Percentiles rank a stretch among this genome's conserved stretches.
These are phyloP conservation scores for Lasiommata megera DNA, from an alignment of 2,888 invertebrate species.

Conservation along the genomic window DNA sequence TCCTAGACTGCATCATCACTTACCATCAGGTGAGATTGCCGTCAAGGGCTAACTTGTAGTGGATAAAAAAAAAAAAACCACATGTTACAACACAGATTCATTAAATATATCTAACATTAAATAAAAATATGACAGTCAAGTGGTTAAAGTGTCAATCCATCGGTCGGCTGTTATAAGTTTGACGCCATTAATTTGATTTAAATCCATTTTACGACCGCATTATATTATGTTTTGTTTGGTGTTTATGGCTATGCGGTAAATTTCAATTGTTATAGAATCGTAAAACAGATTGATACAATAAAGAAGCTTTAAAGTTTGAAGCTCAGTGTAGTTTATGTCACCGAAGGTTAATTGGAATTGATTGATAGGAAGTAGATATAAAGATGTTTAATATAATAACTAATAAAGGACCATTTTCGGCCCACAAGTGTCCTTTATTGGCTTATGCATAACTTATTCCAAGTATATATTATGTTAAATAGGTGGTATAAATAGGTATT, in stretches of 20 bases:
- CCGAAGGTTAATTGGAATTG: neutral
- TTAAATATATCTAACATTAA: slow-evolving; percentile 4
- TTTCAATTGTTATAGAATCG: slow-evolving; percentile 28
- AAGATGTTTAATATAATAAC: no score
- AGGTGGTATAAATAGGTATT: no score
- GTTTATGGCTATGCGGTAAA: slow-evolving; percentile 23
- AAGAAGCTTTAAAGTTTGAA: neutral
- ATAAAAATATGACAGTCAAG: slow-evolving; percentile 16
- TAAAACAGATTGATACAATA: slow-evolving; percentile 10
- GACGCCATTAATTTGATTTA: slow-evolving; percentile 28
- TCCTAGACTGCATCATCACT: no score
- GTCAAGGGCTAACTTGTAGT: no score
- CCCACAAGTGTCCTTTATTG: neutral
- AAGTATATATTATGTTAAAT: no score
- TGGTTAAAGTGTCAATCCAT: slow-evolving; percentile 18
- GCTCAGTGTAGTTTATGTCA: neutral
- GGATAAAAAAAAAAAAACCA: no score
- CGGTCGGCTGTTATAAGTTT: slow-evolving; percentile 22
- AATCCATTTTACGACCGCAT: slow-evolving; percentile 29
- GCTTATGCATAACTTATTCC: no score
- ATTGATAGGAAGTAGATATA: neutral
- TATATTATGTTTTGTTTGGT: slow-evolving; percentile 24
- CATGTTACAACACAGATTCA: neutral
- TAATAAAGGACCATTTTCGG: neutral
- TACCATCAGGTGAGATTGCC: no score